A percentile compares a stretch with the other conserved stretches of the same genome.
Conservation (phyloP, 2,113 vertebrate species). For the Amphilophus citrinellus region DNA sequence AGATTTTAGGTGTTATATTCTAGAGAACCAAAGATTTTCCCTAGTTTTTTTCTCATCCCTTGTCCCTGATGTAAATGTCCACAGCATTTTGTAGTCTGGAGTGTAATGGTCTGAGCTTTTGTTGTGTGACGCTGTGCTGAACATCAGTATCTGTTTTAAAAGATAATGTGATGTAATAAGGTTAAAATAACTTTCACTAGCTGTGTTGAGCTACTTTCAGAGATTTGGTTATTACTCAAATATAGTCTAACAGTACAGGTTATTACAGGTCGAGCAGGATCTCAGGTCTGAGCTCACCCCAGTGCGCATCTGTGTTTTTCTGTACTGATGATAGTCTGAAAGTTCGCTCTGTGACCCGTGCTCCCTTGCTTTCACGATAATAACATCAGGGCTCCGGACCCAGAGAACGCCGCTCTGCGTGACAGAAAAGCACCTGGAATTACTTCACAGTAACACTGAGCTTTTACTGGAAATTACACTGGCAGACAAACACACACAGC, state of each 20-base stretch:
- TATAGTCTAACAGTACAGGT: background rate
- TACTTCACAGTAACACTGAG: slow-evolving; percentile 32
- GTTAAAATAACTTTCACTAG: background rate
- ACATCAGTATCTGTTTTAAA: background rate
- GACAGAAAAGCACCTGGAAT: slow-evolving; percentile 45
- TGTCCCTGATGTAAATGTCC: background rate
- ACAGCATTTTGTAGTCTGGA: background rate
- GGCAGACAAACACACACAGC: background rate
- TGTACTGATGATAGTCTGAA: background rate
- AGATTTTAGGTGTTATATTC: background rate
- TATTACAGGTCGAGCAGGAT: background rate
- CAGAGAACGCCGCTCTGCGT: background rate
- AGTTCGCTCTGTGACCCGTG: slow-evolving; percentile 14
- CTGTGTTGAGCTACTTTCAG: background rate
- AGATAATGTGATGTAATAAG: background rate
- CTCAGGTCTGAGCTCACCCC: background rate
- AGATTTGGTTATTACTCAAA: background rate
- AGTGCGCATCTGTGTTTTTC: background rate
- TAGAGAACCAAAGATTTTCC: background rate
- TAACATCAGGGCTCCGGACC: slow-evolving; percentile 9
- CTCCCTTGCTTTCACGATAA: slow-evolving; percentile 32
- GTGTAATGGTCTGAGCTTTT: background rate
- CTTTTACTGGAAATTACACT: slow-evolving; percentile 54
- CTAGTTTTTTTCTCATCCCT: background rate
- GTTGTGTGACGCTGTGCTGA: background rate